Evolutionary conservation across 1,140 invertebrate genomes (phyloP), one percentile per base, ranked within the genome.

Genomic region (Drosophila bocki): DNA sequence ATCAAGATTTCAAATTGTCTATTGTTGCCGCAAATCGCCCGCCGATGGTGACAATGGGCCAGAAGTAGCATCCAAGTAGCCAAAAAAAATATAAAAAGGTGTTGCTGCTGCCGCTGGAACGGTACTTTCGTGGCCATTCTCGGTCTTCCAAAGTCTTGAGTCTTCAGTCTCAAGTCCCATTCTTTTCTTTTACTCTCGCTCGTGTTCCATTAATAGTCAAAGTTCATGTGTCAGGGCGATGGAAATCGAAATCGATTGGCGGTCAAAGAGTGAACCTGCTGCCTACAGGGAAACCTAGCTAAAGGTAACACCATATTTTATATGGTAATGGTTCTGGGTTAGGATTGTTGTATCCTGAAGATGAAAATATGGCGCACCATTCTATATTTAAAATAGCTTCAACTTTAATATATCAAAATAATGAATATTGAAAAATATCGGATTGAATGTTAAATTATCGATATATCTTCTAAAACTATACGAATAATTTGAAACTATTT

Each of bases 1-100:
- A 82, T 78, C 75, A 78, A 83, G 70, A 83, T 88, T 88, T 86
- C 71, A 87, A 87, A 83, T 77, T 80, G 64, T 78, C 86, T 70
- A 70, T 83, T 82, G 78, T 51, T 58, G 42, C 47, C 75, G 68
- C 67, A 54, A 70, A 70, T 68, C 64, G 64, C 5, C n/a, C 59
- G 75, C 35, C 39, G 53, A 39, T n/a, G 51, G 37, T 72, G 65
- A 80, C 72, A 81, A 82, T 58, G 82, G 72, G 48, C 57, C 26
- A 57, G 56, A 57, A 72, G 47, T 51, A 65, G 78, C 69, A 35
- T 45, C 54, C 54, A 61, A 47, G 61, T 48, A 76, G 71, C 50
- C 70, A 57, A 74, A 42, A 44, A 48, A 48, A 42, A 37, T 12
- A 12, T 12, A 48, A 48, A 15, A 26, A 15, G 47, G 2, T 50